These are phyloP conservation scores for Uria lomvia DNA, from an alignment of 2,113 vertebrate species.

Conservation along the genomic window DNA sequence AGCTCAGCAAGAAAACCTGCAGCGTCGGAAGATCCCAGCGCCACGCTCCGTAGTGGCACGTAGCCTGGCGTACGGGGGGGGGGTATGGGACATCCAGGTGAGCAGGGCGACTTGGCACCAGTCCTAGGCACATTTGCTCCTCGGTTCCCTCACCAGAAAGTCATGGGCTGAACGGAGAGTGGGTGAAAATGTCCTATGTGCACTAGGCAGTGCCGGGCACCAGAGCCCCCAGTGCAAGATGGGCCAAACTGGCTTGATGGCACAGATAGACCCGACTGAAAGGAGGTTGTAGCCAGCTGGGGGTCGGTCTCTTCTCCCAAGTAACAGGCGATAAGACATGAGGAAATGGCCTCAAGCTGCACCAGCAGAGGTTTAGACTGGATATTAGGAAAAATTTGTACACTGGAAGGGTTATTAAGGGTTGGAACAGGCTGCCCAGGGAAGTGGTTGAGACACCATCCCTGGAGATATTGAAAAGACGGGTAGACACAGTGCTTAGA, in stretches of 20 bases:
- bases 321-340: too few species aligned
- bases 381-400: too few species aligned
- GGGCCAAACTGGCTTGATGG: neutral
- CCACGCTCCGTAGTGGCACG: fast-evolving
- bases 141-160: neutral
- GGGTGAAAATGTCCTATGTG: neutral
- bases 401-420: too few species aligned
- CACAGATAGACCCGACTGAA: neutral
- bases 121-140: fast-evolving
- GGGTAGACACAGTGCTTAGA: too few species aligned
- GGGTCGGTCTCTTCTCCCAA: too few species aligned
- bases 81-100: neutral
- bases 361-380: too few species aligned
- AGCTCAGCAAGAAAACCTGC: neutral
- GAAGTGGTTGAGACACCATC: too few species aligned
- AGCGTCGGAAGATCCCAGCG: fast-evolving
- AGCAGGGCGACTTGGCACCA: neutral
- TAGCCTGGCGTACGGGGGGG: fast-evolving
- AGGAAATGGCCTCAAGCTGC: too few species aligned
- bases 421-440: too few species aligned
- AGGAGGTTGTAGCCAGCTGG: too few species aligned
- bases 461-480: too few species aligned
- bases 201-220: neutral
- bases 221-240: neutral
- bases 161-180: fast-evolving